These are phyloP conservation scores for Drosophila watanabei DNA, from an alignment of 1,140 invertebrate genomes.

Conservation along the genomic window DNA sequence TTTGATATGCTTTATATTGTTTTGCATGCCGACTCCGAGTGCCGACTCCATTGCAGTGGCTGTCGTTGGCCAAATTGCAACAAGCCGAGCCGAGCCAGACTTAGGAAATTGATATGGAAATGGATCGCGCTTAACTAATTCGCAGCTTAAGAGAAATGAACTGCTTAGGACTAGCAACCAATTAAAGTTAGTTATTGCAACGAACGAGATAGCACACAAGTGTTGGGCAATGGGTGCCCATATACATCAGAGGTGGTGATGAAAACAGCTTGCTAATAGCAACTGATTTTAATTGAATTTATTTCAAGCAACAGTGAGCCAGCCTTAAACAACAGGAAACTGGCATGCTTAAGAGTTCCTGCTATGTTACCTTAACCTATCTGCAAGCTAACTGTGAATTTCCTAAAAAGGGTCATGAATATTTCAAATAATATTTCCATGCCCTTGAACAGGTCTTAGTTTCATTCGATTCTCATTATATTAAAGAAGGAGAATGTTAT, in stretches of 20 bases:
- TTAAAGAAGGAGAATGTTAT: too few species aligned
- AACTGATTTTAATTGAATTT: neutral
- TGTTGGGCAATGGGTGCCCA: constrained; percentile 20
- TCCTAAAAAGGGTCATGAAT: neutral
- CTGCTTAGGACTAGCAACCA: constrained; percentile 38
- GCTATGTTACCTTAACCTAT: neutral
- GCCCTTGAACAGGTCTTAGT: neutral
- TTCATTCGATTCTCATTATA: neutral
- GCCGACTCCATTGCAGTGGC: constrained; percentile 12
- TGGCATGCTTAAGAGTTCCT: neutral
- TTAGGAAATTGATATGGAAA: constrained; percentile 58
- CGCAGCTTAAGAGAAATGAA: constrained; percentile 41
- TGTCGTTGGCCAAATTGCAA: constrained; percentile 52
- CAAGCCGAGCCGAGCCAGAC: constrained; percentile 30
- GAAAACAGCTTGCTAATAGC: neutral
- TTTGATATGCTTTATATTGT: constrained; percentile 74
- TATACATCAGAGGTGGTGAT: constrained; percentile 1
- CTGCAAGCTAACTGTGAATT: neutral
- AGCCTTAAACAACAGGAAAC: neutral
- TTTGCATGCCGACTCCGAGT: constrained; percentile 54
- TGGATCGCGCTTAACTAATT: constrained; percentile 52
- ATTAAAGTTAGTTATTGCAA: constrained; percentile 48
- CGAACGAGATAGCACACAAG: constrained; percentile 4
- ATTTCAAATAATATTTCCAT: neutral
- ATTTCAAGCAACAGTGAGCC: neutral